A percentile compares a stretch with the other conserved stretches of the same genome.
Evolutionary conservation across 2,113 vertebrate species (phyloP).

Genomic region (Chroicocephalus ridibundus): DNA sequence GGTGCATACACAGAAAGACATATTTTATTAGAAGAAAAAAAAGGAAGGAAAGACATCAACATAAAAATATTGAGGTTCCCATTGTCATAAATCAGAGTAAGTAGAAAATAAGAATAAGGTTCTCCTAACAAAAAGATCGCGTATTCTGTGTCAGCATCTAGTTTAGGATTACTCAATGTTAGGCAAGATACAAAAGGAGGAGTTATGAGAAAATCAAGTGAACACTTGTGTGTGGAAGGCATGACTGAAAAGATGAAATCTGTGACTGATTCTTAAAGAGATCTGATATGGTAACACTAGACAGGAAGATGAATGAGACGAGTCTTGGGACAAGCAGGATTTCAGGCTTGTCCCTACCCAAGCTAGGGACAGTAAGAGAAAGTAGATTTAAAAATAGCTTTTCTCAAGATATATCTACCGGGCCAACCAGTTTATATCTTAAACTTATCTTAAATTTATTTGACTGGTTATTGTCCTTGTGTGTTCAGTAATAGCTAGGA

Average conservation of each 20-base stretch:
- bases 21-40: neutral
- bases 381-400: neutral
- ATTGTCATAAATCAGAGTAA: neutral
- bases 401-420: neutral
- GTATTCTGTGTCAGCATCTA: neutral
- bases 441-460: constrained; percentile 20
- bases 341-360: neutral
- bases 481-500: neutral
- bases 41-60: neutral
- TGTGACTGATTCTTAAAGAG: neutral
- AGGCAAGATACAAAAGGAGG: neutral
- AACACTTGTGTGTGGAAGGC: neutral
- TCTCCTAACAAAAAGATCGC: neutral
- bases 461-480: neutral
- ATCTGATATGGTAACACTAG: neutral
- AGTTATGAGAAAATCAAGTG: neutral
- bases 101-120: neutral
- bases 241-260: neutral
- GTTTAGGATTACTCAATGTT: neutral
- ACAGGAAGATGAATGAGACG: neutral
- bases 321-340: neutral
- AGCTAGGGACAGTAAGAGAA: neutral
- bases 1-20: neutral
- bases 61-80: neutral
- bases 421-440: neutral